Evolutionary conservation across 2,797 vertebrate species (phyloP).

Genomic region (Pseudochirops cupreus): DNA sequence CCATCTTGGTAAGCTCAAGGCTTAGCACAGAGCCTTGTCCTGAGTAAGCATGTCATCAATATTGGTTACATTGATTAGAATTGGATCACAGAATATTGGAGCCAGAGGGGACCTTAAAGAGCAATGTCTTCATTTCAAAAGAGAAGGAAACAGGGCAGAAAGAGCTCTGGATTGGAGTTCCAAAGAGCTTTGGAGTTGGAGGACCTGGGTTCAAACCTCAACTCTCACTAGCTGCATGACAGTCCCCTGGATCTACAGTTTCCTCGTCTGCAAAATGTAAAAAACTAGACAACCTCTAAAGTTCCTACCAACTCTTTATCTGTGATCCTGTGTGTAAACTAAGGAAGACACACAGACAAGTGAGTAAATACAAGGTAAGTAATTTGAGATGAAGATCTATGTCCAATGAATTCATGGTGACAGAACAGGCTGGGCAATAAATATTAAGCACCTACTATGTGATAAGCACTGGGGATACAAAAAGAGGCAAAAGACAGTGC

Average conservation of each 20-base stretch:
- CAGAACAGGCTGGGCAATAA: background rate
- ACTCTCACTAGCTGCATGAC: background rate
- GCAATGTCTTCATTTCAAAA: background rate
- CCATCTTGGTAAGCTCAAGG: background rate
- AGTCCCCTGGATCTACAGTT: background rate
- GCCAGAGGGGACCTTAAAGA: background rate
- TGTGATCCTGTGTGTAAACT: background rate
- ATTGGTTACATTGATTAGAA: background rate
- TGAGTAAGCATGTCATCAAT: background rate
- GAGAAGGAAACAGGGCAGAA: background rate
- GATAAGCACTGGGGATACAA: background rate
- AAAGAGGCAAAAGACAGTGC: background rate
- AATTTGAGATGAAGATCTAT: background rate
- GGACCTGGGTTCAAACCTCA: background rate
- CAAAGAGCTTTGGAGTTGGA: background rate
- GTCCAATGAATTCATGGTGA: background rate
- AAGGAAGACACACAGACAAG: background rate
- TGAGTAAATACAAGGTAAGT: background rate
- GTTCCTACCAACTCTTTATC: background rate
- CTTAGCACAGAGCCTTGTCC: background rate
- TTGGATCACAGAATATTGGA: background rate
- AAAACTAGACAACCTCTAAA: background rate
- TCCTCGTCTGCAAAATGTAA: background rate
- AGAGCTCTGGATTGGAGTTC: background rate
- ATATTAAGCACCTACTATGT: background rate